phyloP scores from a whole-genome alignment of 2,888 invertebrate genomes.

The Heliconius erato region DNA sequence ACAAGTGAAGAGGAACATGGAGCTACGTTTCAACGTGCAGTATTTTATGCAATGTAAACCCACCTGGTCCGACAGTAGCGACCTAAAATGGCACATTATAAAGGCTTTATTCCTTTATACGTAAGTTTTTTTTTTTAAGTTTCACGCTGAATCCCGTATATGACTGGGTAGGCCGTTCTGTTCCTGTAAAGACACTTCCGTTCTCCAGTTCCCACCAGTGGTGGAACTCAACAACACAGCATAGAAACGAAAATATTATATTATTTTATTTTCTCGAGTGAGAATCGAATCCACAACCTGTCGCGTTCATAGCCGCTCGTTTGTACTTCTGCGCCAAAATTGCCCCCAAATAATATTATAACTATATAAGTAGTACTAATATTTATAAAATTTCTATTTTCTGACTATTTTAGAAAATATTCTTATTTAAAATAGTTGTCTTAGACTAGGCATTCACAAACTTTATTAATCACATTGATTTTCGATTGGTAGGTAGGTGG shows the following conservation, averaged over 20 bases:
- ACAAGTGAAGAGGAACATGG: conserved; percentile 84
- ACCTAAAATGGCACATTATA: conserved; percentile 89
- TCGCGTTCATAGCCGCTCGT: background rate
- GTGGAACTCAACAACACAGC: no score
- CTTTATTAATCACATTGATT: conserved; percentile 39
- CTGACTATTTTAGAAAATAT: background rate
- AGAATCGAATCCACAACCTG: no score
- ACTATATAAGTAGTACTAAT: no score
- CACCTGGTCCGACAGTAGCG: conserved; percentile 89
- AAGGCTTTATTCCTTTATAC: conserved; percentile 91
- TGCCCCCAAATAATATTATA: background rate
- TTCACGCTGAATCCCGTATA: no score
- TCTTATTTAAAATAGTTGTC: conserved; percentile 27
- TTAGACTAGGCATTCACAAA: conserved; percentile 37
- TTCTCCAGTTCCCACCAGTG: background rate
- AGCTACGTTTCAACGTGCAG: conserved; percentile 84
- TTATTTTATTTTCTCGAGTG: no score
- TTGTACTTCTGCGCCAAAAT: background rate
- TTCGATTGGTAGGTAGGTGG: conserved; percentile 12
- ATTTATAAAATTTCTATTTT: background rate
- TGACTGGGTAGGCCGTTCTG: no score
- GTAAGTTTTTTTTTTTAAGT: conserved; percentile 69
- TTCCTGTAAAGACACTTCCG: no score
- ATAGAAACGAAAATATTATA: no score
- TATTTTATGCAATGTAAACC: conserved; percentile 90